A percentile compares a stretch with the other conserved stretches of the same genome.
Conservation (phyloP, 2,888 invertebrate species). For the Caenorhabditis japonica region DNA sequence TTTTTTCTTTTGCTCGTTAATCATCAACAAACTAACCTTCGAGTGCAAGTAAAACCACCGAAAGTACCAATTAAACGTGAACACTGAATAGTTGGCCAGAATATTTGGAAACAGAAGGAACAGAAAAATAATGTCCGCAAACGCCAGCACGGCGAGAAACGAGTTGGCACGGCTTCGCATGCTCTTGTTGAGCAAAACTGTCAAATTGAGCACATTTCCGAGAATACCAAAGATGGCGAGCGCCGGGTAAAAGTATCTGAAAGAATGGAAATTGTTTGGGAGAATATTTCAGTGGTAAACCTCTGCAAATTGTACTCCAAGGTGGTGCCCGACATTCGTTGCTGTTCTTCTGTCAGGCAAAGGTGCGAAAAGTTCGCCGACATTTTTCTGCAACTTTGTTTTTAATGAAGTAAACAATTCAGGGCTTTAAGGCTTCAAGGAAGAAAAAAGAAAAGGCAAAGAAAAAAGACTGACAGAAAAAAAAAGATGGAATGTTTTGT, state of each 20-base stretch:
- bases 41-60: slow-evolving; percentile 68
- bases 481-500: slow-evolving; percentile 43
- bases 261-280: slow-evolving; percentile 7
- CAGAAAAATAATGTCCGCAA: slow-evolving; percentile 75
- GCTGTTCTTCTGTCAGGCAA: slow-evolving; percentile 69
- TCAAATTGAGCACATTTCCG: slow-evolving; percentile 74
- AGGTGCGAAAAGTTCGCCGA: slow-evolving; percentile 65
- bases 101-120: slow-evolving; percentile 73
- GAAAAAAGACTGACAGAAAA: slow-evolving; percentile 13
- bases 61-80: slow-evolving; percentile 72
- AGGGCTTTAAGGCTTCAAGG: slow-evolving; percentile 8
- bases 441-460: slow-evolving; percentile 4
- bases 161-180: slow-evolving; percentile 73
- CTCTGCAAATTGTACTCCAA: slow-evolving; percentile 66
- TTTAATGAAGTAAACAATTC: slow-evolving; percentile 8
- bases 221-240: slow-evolving; percentile 74
- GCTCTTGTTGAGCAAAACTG: slow-evolving; percentile 71
- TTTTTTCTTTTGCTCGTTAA: not conserved
- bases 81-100: slow-evolving; percentile 73
- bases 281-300: slow-evolving; percentile 16
- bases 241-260: slow-evolving; percentile 74
- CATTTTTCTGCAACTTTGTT: slow-evolving; percentile 27
- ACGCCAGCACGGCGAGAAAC: slow-evolving; percentile 72
- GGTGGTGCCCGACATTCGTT: slow-evolving; percentile 69
- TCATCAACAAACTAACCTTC: slow-evolving; percentile 44